phyloP scores from a whole-genome alignment of 2,888 invertebrate species.

The Aphodius granarius region DNA sequence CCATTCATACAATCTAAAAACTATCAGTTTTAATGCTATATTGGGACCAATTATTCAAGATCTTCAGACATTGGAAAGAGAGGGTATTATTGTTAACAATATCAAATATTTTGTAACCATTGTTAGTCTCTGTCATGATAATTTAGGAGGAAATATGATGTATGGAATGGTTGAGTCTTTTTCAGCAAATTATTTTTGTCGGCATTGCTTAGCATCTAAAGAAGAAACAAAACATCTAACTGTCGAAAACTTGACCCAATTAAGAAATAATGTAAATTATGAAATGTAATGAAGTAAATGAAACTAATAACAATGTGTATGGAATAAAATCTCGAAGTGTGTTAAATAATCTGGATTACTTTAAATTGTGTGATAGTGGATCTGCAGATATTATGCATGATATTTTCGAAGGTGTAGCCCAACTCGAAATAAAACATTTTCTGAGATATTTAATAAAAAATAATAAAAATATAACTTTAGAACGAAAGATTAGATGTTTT shows the following conservation, averaged over 20 bases:
- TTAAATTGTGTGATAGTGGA: conserved; percentile 28
- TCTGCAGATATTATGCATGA: conserved; percentile 36
- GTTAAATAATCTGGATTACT: conserved; percentile 31
- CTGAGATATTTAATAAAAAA: not conserved
- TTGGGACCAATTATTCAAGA: conserved; percentile 24
- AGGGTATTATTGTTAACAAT: conserved; percentile 12
- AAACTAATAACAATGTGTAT: conserved; percentile 14
- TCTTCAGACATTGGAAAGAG: conserved; percentile 21
- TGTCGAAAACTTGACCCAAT: conserved; percentile 16
- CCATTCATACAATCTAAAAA: not conserved
- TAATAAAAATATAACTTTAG: not conserved
- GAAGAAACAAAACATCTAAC: conserved; percentile 7
- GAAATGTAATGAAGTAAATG: conserved; percentile 1
- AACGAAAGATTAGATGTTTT: too few species aligned
- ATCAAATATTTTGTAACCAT: conserved; percentile 11
- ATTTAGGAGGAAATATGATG: conserved; percentile 33
- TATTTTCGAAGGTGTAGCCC: conserved; percentile 31
- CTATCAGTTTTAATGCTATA: conserved; percentile 17
- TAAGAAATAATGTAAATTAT: conserved; percentile 15
- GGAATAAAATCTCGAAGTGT: conserved; percentile 29
- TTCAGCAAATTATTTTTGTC: conserved; percentile 33
- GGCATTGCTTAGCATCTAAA: conserved; percentile 32
- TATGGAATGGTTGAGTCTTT: conserved; percentile 36
- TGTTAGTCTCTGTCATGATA: conserved; percentile 30
- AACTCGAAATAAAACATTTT: conserved; percentile 17